These are phyloP conservation scores for Megamerina dolium DNA, from an alignment of 2,888 invertebrate species.

Conservation along the genomic window DNA sequence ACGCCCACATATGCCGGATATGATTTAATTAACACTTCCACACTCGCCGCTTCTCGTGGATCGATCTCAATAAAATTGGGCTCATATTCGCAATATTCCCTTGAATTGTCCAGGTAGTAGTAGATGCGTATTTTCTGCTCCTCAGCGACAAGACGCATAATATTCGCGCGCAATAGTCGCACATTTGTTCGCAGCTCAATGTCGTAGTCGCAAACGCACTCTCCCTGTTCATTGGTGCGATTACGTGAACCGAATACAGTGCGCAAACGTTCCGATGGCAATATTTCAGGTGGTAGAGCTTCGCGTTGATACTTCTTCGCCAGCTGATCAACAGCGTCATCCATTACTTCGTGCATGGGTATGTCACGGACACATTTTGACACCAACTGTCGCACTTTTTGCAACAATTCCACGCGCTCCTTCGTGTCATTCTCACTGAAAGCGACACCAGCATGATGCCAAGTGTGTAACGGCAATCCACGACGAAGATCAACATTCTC, in stretches of 20 bases:
- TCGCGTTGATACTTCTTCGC: constrained; percentile 78
- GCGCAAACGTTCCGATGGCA: constrained; percentile 59
- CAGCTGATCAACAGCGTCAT: constrained; percentile 81
- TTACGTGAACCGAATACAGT: constrained; percentile 71
- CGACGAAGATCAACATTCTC: constrained; percentile 65
- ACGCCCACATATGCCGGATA: constrained; percentile 76
- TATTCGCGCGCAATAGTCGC: constrained; percentile 55
- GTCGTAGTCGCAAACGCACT: constrained; percentile 33
- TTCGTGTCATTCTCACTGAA: constrained; percentile 53
- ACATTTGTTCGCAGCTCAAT: constrained; percentile 54
- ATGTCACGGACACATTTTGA: constrained; percentile 33
- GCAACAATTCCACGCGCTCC: constrained; percentile 52
- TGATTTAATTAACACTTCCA: constrained; percentile 62
- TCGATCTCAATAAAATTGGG: constrained; percentile 71
- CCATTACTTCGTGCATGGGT: constrained; percentile 59
- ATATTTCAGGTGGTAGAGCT: constrained; percentile 77
- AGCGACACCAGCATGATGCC: constrained; percentile 67
- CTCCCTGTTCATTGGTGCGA: constrained; percentile 57
- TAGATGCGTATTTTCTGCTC: constrained; percentile 62
- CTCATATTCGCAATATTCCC: constrained; percentile 78
- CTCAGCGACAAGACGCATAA: constrained; percentile 60
- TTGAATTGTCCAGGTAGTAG: constrained; percentile 77
- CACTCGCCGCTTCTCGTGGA: constrained; percentile 59
- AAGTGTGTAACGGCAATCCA: constrained; percentile 75
- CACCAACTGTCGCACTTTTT: constrained; percentile 23